phyloP scores from a whole-genome alignment of 2,797 vertebrate species.

The Pithecia hirsuta region DNA sequence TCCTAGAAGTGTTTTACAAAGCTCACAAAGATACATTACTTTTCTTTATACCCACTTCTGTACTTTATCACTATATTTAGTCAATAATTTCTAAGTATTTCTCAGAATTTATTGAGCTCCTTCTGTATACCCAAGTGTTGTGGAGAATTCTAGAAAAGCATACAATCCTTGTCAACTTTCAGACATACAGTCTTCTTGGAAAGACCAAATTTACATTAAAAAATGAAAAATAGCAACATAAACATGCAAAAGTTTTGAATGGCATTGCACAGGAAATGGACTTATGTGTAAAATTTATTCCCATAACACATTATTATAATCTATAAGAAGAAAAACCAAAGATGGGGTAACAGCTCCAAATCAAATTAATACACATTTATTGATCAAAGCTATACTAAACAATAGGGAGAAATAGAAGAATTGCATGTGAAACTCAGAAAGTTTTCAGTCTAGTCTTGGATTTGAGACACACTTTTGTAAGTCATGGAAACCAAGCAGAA shows the following conservation, averaged over 20 bases:
- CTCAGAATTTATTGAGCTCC: neutral
- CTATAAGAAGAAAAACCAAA: neutral
- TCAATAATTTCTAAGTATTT: neutral
- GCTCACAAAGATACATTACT: neutral
- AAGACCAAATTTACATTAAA: neutral
- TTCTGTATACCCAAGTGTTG: neutral
- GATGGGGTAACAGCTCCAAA: neutral
- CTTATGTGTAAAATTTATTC: neutral
- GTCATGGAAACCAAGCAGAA: neutral
- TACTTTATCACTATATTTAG: neutral
- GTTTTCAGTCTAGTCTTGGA: neutral
- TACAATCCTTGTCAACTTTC: slow-evolving; percentile 31
- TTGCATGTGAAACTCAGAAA: neutral
- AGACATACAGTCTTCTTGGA: neutral
- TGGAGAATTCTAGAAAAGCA: slow-evolving; percentile 13
- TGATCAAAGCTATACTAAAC: neutral
- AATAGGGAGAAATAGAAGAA: neutral
- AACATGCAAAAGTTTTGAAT: slow-evolving; percentile 34
- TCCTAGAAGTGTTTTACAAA: neutral
- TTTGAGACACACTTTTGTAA: neutral
- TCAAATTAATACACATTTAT: neutral
- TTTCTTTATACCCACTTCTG: neutral
- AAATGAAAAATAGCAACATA: slow-evolving; percentile 38
- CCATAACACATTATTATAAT: neutral
- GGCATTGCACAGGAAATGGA: neutral